Evolutionary conservation across 1,140 invertebrate species (phyloP).

Genomic region (Akabosia matsudoensis): DNA sequence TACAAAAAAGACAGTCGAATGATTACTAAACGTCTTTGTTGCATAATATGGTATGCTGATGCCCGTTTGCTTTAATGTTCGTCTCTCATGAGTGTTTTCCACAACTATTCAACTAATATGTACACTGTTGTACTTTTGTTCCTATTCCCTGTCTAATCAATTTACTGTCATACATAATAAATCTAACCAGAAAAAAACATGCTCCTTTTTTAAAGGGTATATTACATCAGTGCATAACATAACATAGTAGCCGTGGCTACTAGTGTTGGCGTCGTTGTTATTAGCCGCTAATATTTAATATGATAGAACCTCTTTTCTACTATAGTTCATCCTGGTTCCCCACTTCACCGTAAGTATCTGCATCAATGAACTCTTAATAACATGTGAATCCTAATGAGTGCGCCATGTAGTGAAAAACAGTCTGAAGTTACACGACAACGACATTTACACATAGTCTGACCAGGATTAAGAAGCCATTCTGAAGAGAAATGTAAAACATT

Average conservation of each 20-base stretch:
- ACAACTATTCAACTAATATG: too few relatives aligned
- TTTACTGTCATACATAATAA: too few relatives aligned
- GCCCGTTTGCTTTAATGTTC: not conserved
- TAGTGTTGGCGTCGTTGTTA: not conserved
- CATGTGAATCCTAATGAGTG: slow-evolving; percentile 33
- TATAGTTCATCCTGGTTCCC: too few relatives aligned
- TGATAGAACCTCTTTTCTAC: not conserved
- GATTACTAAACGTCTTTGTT: not conserved
- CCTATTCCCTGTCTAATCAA: too few relatives aligned
- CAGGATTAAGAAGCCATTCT: slow-evolving; percentile 35
- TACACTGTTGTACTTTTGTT: too few relatives aligned
- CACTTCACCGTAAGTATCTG: not conserved
- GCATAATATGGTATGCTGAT: not conserved
- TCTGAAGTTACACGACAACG: not conserved
- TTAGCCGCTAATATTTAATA: slow-evolving; percentile 3
- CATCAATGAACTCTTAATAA: slow-evolving; percentile 19
- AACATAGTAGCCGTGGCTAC: too few relatives aligned
- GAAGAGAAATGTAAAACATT: slow-evolving; percentile 37
- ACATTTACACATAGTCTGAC: not conserved
- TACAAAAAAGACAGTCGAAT: not conserved
- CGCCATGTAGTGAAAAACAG: not conserved
- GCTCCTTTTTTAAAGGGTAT: too few relatives aligned
- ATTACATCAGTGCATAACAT: too few relatives aligned
- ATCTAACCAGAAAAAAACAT: too few relatives aligned
- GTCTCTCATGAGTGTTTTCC: not conserved